Base-by-base conservation (phyloP, 2,797 vertebrate genomes). In the Thamnophis elegans region DNA sequence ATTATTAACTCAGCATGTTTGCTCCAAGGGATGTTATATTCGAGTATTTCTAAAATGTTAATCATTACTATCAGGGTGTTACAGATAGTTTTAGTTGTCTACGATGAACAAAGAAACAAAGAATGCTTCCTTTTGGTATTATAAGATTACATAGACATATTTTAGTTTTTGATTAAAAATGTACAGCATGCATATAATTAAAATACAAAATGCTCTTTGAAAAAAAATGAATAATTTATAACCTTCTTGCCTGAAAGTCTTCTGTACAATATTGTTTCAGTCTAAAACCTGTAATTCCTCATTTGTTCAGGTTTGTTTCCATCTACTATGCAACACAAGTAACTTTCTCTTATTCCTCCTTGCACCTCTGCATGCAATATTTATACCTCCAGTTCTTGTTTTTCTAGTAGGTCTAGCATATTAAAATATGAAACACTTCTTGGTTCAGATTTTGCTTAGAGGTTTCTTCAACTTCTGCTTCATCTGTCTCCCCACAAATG, bases 11-110 rank as follows among this genome's bases (percentile, higher is more conserved):
- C 88, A 13, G 51, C 26, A n/a, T 7, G 36, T n/a, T 85, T n/a
- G 4, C 25, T 18, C 53, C 85, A 65, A 28, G 8, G n/a, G 42
- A 26, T 90, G 55, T 85, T 92, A 55, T 86, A n/a, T 86, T 92
- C 16, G 14, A 68, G 28, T 92, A 62, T 86, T 91, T 92, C 89
- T 56, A 93, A 94, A 54, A 60, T 87, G 60, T 18, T 89, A 93
- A 56, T 91, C 13, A n/a, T 59, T 90, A 92, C 94, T 95, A 92
- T 90, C 85, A 89, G 91, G 65, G 59, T 53, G 42, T 93, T 96
- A 85, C 32, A 92, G 86, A 65, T 78, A 90, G 89, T 94, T 94
- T 94, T 47, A 65, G 4, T 93, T 94, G 91, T 93, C 89, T 25
- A 1, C 22, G 65, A 90, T 32, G 5, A 94, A 93, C 10, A 89